Base-by-base conservation (phyloP, 1,140 invertebrate species). In the Drosophila pandora region DNA sequence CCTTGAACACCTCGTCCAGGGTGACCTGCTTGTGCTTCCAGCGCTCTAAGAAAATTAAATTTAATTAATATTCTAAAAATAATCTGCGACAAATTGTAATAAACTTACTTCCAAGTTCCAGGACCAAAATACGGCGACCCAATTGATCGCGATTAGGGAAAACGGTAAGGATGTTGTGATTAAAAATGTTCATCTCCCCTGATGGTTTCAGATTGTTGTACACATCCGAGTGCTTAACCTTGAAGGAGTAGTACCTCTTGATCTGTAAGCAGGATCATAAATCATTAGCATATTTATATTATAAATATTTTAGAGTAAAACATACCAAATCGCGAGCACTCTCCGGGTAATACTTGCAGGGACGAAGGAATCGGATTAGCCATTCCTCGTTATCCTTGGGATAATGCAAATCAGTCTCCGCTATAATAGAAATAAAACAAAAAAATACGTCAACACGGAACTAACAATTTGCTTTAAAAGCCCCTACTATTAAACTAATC, bases 1-100 rank as follows among this genome's bases (percentile, higher is more conserved):
- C 96, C 90, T 96, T 96, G 92, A 95, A 97, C 5, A 97, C 94
- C 85, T 97, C 96, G 84, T 97, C 96, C 13, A 97, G 92, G 2
- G 92, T 92, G 43, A 95, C 95, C 92, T 97, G 94, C 75, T 95
- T 96, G 83, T 95, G 95, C 82, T 97, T 96, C 96, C 96, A 97
- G 92, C 95, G 96, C 87, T 96, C 95, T 96, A 82, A 30, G 92
- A 47, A 10, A 25, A n/a, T 4, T 47, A 10, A 23, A 1, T 22
- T 23, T 47, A 47, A 22, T 47, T 23, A 47, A 23, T 47, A 39
- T 41, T 41, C 1, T 41, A 41, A 3, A 41, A 13, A 41, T 41
- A n/a, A 41, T 13, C 3, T 5, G 5, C 4, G 2, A 37, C 3
- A 28, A 5, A 32, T 10, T 45, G 7, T 17, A 13, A 45, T 7